phyloP scores from a whole-genome alignment of 2,888 invertebrate species.

The Subacronicta megacephala region DNA sequence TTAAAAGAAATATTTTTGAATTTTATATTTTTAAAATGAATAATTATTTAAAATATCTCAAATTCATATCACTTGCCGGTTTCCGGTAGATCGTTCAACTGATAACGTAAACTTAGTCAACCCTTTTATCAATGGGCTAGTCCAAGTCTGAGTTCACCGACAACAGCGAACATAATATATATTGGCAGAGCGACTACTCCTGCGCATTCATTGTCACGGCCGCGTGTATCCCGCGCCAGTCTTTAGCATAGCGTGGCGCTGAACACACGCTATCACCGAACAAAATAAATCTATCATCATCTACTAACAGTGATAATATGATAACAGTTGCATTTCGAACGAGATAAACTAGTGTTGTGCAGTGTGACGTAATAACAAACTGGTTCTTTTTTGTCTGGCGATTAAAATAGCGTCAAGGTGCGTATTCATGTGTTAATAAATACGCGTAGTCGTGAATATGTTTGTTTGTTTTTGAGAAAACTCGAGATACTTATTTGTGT shows the following conservation, averaged over 20 bases:
- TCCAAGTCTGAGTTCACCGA: slow-evolving; percentile 18
- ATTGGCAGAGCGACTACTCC: slow-evolving; percentile 55
- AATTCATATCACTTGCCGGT: background rate
- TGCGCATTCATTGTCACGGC: slow-evolving; percentile 71
- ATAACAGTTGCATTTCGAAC: slow-evolving; percentile 34
- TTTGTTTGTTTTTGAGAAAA: background rate
- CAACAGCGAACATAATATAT: slow-evolving; percentile 58
- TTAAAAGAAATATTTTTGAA: too few relatives aligned
- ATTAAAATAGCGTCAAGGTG: slow-evolving; percentile 46
- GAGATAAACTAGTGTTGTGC: slow-evolving; percentile 34
- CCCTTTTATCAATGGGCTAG: slow-evolving; percentile 31
- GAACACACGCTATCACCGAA: slow-evolving; percentile 55
- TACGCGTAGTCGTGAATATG: slow-evolving; percentile 1
- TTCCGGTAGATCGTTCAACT: slow-evolving; percentile 3
- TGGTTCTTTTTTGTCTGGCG: slow-evolving; percentile 23
- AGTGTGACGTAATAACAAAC: slow-evolving; percentile 41
- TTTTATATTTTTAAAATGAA: too few relatives aligned
- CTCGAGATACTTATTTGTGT: slow-evolving; percentile 1
- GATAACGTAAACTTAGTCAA: slow-evolving; percentile 31
- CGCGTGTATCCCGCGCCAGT: slow-evolving; percentile 64
- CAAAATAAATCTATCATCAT: slow-evolving; percentile 26
- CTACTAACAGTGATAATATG: slow-evolving; percentile 47
- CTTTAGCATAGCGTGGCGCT: slow-evolving; percentile 44
- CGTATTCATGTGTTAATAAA: slow-evolving; percentile 26
- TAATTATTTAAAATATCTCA: too few relatives aligned